These are phyloP conservation scores for Netelia virgata DNA, from an alignment of 2,888 invertebrate species.

Conservation along the genomic window DNA sequence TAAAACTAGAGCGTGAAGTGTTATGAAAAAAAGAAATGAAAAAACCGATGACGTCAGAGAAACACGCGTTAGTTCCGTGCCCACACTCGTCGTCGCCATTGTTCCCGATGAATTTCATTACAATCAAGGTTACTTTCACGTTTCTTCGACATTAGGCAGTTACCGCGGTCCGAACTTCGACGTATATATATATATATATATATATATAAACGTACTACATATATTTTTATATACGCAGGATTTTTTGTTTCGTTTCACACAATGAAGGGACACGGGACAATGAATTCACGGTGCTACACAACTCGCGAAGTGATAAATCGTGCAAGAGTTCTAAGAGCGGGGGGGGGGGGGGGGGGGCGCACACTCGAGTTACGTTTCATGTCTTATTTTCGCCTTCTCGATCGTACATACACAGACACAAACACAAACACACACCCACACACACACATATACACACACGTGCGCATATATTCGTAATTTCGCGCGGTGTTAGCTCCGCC, in stretches of 20 bases:
- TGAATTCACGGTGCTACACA: slow-evolving; percentile 3
- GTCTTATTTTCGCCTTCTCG: slow-evolving; percentile 35
- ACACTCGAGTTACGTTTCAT: slow-evolving; percentile 24
- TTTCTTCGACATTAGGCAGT: slow-evolving; percentile 2
- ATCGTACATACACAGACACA: not conserved
- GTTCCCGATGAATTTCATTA: slow-evolving; percentile 22
- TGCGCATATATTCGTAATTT: slow-evolving; percentile 20
- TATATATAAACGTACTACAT: too few species aligned
- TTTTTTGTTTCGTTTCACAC: slow-evolving; percentile 1
- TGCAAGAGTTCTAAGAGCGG: slow-evolving; percentile 1
- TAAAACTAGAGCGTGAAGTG: not conserved
- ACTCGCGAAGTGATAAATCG: slow-evolving; percentile 31
- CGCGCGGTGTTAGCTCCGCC: not conserved
- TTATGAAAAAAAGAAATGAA: not conserved
- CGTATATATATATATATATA: not conserved
- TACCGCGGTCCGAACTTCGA: not conserved
- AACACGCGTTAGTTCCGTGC: slow-evolving; percentile 10
- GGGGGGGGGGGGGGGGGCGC: not conserved
- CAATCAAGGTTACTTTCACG: slow-evolving; percentile 6
- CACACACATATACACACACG: not conserved
- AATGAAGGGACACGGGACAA: slow-evolving; percentile 1
- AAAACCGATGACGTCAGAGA: slow-evolving; percentile 7
- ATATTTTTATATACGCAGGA: too few species aligned
- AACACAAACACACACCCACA: too few species aligned
- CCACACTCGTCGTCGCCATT: not conserved